phyloP scores from a whole-genome alignment of 1,140 invertebrate genomes.

The Platyscapa corneri region DNA sequence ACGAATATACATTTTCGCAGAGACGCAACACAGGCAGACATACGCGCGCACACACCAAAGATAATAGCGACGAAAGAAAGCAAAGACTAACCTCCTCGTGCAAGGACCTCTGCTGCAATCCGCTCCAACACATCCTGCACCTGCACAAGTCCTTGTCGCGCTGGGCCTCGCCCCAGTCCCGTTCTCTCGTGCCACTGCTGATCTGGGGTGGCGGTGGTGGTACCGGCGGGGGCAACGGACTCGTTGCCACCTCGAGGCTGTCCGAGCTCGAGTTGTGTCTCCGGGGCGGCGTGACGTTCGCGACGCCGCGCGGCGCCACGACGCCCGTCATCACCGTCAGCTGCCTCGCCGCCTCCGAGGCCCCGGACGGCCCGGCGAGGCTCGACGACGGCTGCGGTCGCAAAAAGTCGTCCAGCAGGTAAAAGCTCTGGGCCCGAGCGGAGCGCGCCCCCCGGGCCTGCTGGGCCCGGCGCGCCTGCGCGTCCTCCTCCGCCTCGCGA shows the following conservation, averaged over 20 bases:
- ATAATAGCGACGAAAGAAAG: background rate
- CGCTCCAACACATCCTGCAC: constrained; percentile 71
- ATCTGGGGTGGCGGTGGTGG: constrained; percentile 70
- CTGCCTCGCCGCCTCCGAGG: constrained; percentile 2
- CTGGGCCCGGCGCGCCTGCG: constrained; percentile 1
- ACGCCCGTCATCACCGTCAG: background rate
- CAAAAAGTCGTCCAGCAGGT: constrained; percentile 75
- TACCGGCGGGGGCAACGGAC: constrained; percentile 72
- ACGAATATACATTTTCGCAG: no score
- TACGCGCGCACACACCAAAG: no score
- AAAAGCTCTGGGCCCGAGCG: constrained; percentile 73
- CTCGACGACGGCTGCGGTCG: constrained; percentile 65
- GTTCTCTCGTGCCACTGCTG: constrained; percentile 56
- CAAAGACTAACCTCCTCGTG: constrained; percentile 71
- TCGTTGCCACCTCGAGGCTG: constrained; percentile 72
- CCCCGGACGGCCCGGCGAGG: background rate
- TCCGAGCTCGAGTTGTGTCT: constrained; percentile 73
- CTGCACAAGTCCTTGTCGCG: constrained; percentile 68
- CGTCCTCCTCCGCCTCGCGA: background rate
- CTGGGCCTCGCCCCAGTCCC: constrained; percentile 60
- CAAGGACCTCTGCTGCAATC: constrained; percentile 67
- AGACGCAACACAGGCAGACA: no score
- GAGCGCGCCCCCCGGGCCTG: constrained; percentile 49
- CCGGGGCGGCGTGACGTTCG: constrained; percentile 71
- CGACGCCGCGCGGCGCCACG: constrained; percentile 36